Conservation (phyloP, 2,113 vertebrate genomes). For the Oncorhynchus mykiss region DNA sequence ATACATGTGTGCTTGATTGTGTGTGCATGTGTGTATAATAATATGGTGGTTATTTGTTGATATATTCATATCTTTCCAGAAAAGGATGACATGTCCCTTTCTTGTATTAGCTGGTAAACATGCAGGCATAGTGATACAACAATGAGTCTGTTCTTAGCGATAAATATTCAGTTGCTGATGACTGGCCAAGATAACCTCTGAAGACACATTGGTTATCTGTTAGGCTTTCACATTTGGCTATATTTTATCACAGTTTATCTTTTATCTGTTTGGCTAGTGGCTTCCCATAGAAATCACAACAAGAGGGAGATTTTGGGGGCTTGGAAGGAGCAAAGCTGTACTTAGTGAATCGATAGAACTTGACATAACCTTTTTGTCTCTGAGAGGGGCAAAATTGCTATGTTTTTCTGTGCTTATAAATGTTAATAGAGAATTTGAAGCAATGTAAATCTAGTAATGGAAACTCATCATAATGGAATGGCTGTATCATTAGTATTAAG, state of each 20-base stretch:
- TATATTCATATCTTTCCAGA: conserved; percentile 11
- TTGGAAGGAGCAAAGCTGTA: conserved; percentile 64
- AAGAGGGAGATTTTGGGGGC: conserved; percentile 53
- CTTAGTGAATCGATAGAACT: conserved; percentile 70
- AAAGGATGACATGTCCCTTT: conserved; percentile 43
- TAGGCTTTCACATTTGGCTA: conserved; percentile 76
- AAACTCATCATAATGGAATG: conserved; percentile 55
- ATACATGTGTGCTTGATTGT: conserved; percentile 30
- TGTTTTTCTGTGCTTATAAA: conserved; percentile 67
- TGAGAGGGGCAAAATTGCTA: conserved; percentile 53
- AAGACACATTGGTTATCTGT: conserved; percentile 63
- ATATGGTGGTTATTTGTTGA: conserved; percentile 11
- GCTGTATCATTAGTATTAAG: conserved; percentile 58
- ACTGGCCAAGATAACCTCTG: conserved; percentile 70
- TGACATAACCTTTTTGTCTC: conserved; percentile 68
- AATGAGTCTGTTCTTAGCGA: conserved; percentile 69
- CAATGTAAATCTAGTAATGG: conserved; percentile 52
- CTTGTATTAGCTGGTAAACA: conserved; percentile 66
- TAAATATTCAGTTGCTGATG: conserved; percentile 81
- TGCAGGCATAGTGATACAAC: conserved; percentile 54
- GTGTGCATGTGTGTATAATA: background rate
- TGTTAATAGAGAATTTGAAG: conserved; percentile 76
- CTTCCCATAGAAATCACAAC: conserved; percentile 65
- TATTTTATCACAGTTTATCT: conserved; percentile 79
- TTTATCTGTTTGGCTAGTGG: conserved; percentile 76